A percentile compares a stretch with the other conserved stretches of the same genome.
Evolutionary conservation across 2,888 invertebrate genomes (phyloP).

Genomic region (Microplitis deprimator): DNA sequence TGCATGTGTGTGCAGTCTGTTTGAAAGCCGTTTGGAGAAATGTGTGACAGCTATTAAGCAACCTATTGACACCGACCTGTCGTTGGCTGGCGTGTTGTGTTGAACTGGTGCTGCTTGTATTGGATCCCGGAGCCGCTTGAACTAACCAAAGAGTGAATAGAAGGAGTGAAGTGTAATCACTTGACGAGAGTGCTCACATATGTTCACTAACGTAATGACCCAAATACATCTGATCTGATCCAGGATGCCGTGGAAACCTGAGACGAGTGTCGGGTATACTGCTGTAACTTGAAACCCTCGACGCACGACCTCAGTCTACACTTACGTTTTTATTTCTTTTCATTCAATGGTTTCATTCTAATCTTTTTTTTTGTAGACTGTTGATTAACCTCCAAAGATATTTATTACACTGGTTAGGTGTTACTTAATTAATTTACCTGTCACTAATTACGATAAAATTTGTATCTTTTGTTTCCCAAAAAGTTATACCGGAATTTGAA

Average conservation of each 20-base stretch:
- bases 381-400: not conserved
- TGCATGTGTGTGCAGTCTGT: not conserved
- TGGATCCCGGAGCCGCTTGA: conserved; percentile 9
- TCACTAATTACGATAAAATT: no score
- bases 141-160: conserved; percentile 7
- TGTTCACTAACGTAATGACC: conserved; percentile 25
- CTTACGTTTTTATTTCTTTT: not conserved
- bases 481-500: not conserved
- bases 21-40: not conserved
- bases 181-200: not conserved
- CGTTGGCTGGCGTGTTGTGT: not conserved
- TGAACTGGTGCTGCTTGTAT: not conserved
- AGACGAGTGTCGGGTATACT: conserved; percentile 31
- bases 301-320: conserved; percentile 13
- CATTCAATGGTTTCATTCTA: not conserved
- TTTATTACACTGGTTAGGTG: not conserved
- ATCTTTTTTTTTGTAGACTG: not conserved
- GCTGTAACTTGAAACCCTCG: conserved; percentile 23
- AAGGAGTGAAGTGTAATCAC: not conserved
- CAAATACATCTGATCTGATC: conserved; percentile 30
- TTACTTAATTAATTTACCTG: not conserved
- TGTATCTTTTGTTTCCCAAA: not conserved
- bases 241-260: conserved; percentile 25
- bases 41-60: conserved; percentile 16
- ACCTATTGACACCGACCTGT: conserved; percentile 22